A percentile compares a stretch with the other conserved stretches of the same genome.
Conservation (phyloP, 92 coral and sea anemone genomes). For the Ricordea florida region DNA sequence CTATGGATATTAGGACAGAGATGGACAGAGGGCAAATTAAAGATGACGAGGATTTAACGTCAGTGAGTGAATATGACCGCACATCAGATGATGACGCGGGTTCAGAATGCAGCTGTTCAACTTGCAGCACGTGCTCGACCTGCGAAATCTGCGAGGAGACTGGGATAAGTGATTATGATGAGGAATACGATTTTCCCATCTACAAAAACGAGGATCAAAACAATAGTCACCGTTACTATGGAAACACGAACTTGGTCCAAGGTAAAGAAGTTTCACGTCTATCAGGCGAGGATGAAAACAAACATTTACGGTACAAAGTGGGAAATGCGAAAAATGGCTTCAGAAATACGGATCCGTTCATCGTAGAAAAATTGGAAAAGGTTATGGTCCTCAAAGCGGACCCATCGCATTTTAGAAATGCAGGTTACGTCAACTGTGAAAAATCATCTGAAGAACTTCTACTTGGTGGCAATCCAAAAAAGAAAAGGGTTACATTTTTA, state of each 20-base stretch:
- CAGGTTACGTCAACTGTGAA: conserved; percentile 2
- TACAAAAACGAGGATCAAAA: not conserved
- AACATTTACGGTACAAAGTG: not conserved
- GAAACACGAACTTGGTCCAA: not conserved
- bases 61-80: conserved; percentile 6
- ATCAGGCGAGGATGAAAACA: not conserved
- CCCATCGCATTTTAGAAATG: conserved; percentile 30
- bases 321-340: conserved; percentile 9
- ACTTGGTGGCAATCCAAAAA: conserved; percentile 15
- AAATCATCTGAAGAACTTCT: conserved; percentile 4
- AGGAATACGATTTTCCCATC: not conserved
- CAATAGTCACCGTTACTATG: not conserved
- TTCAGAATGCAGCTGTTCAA: conserved; percentile 74
- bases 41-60: not conserved
- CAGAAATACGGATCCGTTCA: not conserved
- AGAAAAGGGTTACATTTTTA: conserved; percentile 74
- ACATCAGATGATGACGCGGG: conserved; percentile 33
- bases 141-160: conserved; percentile 23
- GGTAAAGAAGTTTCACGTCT: no score
- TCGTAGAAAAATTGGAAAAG: conserved; percentile 14
- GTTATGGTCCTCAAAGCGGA: conserved; percentile 27
- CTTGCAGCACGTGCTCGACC: conserved; percentile 73
- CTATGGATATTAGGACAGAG: not conserved
- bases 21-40: not conserved
- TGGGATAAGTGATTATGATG: conserved; percentile 28